A percentile compares a stretch with the other conserved stretches of the same genome.
Evolutionary conservation across 2,888 invertebrate species (phyloP).

Genomic region (Xylota segnis): DNA sequence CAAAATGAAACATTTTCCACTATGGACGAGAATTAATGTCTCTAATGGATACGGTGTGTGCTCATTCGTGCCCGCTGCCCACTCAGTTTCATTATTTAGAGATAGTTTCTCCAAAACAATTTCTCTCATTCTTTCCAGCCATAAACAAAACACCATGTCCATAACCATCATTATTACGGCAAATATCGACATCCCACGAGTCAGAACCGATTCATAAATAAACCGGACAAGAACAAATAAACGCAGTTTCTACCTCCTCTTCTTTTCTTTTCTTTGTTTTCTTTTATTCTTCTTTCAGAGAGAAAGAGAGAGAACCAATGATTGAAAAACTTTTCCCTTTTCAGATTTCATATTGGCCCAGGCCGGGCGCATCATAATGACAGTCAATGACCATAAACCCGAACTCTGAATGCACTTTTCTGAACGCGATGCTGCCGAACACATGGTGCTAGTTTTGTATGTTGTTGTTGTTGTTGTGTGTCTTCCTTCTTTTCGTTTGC

Average conservation of each 20-base stretch:
- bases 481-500: conserved; percentile 28
- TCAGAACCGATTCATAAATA: conserved; percentile 41
- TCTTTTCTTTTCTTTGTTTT: conserved; percentile 1
- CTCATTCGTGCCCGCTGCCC: conserved; percentile 23
- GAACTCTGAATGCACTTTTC: conserved; percentile 34
- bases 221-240: conserved; percentile 60
- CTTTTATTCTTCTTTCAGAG: conserved; percentile 5
- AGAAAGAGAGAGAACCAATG: conserved; percentile 3
- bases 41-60: neutral
- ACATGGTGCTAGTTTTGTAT: conserved; percentile 43
- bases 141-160: neutral
- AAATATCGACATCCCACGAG: conserved; percentile 53
- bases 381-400: conserved; percentile 64
- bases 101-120: conserved; percentile 57
- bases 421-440: conserved; percentile 30
- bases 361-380: conserved; percentile 49
- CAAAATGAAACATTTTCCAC: conserved; percentile 9
- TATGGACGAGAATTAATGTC: neutral
- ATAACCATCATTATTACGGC: conserved; percentile 15
- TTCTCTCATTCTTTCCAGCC: conserved; percentile 16
- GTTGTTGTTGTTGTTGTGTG: neutral
- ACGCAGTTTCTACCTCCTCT: conserved; percentile 25
- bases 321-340: conserved; percentile 69
- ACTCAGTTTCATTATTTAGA: conserved; percentile 20
- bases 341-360: conserved; percentile 51